Percentiles rank a stretch among this genome's conserved stretches.
Evolutionary conservation across 2,888 invertebrate genomes (phyloP).

Genomic region (Pyrgus malvae): DNA sequence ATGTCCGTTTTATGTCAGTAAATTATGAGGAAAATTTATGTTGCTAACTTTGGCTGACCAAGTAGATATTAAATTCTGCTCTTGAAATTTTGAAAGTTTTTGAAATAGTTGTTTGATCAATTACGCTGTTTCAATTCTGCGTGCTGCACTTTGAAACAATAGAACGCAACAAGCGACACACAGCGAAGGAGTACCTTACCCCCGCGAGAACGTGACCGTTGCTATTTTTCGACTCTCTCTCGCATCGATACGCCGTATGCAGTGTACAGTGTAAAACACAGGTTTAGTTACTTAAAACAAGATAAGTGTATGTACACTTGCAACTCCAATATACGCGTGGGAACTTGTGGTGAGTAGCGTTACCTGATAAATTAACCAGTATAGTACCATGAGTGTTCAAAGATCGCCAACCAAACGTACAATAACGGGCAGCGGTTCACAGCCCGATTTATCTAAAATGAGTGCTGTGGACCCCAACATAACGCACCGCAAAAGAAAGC

Average conservation of each 20-base stretch:
- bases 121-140: too few species aligned
- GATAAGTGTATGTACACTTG: background rate
- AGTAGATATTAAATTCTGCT: too few species aligned
- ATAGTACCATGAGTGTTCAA: background rate
- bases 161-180: too few species aligned
- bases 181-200: too few species aligned
- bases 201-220: too few species aligned
- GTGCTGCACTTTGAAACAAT: too few species aligned
- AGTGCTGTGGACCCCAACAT: background rate
- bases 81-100: too few species aligned
- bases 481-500: background rate
- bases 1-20: too few species aligned
- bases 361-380: background rate
- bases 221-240: conserved; percentile 8
- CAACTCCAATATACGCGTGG: background rate
- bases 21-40: too few species aligned
- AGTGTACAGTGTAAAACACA: background rate
- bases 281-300: background rate
- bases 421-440: background rate
- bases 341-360: background rate
- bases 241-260: conserved; percentile 1
- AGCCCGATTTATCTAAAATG: background rate
- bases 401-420: background rate
- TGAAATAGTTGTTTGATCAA: too few species aligned
- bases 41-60: too few species aligned